These are phyloP conservation scores for Halocaridina rubra DNA, from an alignment of 2,888 invertebrate species.

Conservation along the genomic window DNA sequence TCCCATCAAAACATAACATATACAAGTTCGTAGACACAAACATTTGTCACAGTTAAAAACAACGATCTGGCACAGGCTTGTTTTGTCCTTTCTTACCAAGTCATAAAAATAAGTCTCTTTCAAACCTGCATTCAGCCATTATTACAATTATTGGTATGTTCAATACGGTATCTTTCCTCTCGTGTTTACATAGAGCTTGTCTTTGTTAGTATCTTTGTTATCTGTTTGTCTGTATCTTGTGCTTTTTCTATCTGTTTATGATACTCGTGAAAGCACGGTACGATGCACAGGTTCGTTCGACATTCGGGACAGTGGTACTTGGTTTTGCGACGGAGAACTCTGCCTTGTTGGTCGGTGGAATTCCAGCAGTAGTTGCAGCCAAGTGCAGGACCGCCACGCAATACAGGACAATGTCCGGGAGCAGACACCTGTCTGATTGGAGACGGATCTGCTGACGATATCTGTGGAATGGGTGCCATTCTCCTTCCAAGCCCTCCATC, in stretches of 20 bases:
- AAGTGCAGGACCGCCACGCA: conserved; percentile 84
- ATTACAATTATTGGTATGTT: too few species aligned
- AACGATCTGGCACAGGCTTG: neutral
- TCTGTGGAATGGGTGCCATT: neutral
- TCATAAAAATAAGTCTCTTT: too few species aligned
- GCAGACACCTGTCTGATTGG: conserved; percentile 12
- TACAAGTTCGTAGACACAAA: too few species aligned
- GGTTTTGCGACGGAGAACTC: conserved; percentile 85
- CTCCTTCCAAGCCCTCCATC: conserved; percentile 39
- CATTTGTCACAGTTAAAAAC: neutral
- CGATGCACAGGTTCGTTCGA: conserved; percentile 88
- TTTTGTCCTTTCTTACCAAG: too few species aligned
- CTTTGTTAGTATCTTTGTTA: conserved; percentile 61
- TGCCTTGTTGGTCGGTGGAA: conserved; percentile 84
- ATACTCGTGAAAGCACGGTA: conserved; percentile 62
- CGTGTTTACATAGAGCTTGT: conserved; percentile 53
- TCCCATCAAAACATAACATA: too few species aligned
- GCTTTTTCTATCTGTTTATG: conserved; percentile 59
- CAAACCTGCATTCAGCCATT: too few species aligned
- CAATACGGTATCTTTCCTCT: too few species aligned
- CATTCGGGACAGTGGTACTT: conserved; percentile 92
- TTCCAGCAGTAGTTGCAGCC: conserved; percentile 94
- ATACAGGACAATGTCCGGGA: conserved; percentile 82
- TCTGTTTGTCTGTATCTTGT: conserved; percentile 60
- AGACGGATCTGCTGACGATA: neutral